Percentiles rank a stretch among this genome's conserved stretches.
Conservation (phyloP, 23 tunicate genomes). For the Ascidia mentula region DNA sequence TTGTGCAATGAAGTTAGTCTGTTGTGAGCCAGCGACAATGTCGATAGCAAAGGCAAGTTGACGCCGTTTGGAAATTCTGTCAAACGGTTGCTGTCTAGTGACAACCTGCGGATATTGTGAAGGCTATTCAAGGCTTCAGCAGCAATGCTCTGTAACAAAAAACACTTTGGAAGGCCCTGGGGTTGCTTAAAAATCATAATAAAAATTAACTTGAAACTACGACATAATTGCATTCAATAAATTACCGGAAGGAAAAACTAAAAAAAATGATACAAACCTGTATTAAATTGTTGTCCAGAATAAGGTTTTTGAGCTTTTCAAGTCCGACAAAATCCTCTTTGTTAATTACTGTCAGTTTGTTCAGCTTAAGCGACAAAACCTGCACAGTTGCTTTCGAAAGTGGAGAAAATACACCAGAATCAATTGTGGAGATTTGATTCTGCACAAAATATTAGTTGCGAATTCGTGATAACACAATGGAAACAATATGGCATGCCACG, state of each 20-base stretch:
- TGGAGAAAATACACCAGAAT: constrained; percentile 22
- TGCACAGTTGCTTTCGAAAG: constrained; percentile 16
- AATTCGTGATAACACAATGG: too few species aligned
- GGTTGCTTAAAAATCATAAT: too few species aligned
- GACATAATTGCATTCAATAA: neutral
- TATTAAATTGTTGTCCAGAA: constrained; percentile 24
- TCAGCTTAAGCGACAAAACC: constrained; percentile 19
- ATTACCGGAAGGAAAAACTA: neutral
- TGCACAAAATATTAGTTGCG: neutral
- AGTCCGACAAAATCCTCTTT: constrained; percentile 26
- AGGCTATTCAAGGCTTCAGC: neutral
- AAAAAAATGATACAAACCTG: constrained; percentile 10
- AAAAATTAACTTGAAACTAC: too few species aligned
- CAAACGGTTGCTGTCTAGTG: constrained; percentile 21
- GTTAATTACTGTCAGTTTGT: constrained; percentile 21
- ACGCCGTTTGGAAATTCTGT: neutral
- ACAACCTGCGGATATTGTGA: constrained; percentile 26
- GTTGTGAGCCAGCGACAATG: constrained; percentile 23
- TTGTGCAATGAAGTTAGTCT: constrained; percentile 1
- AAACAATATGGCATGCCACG: too few species aligned
- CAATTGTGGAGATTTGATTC: constrained; percentile 28
- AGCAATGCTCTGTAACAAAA: neutral
- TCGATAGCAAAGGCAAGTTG: neutral
- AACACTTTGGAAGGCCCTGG: too few species aligned
- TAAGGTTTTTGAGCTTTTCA: constrained; percentile 34